Evolutionary conservation across 2,113 vertebrate species (phyloP).

Genomic region (Callorhinus ursinus): DNA sequence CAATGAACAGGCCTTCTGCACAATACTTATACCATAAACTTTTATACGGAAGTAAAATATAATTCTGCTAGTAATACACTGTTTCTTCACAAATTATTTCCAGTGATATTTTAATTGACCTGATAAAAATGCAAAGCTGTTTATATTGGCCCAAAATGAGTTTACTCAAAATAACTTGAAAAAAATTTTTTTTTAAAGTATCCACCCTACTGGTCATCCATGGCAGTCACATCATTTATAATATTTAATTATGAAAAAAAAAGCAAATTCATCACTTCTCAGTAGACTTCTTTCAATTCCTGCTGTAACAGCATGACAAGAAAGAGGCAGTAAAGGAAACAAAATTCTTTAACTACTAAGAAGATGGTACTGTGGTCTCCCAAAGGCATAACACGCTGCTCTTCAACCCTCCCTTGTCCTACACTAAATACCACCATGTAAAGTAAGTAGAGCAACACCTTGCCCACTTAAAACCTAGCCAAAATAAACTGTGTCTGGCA

Average conservation of each 20-base stretch:
- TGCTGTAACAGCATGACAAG: not conserved
- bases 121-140: not conserved
- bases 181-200: not conserved
- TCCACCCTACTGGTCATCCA: not conserved
- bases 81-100: not conserved
- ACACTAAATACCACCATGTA: not conserved
- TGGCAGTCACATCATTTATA: not conserved
- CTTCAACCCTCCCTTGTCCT: not conserved
- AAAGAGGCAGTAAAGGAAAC: not conserved
- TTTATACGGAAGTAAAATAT: not conserved
- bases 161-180: constrained; percentile 9
- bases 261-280: not conserved
- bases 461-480: not conserved
- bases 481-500: not conserved
- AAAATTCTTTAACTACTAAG: not conserved
- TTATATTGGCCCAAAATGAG: not conserved
- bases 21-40: not conserved
- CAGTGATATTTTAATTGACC: not conserved
- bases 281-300: not conserved
- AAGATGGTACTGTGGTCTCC: not conserved
- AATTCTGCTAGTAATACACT: not conserved
- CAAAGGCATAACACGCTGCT: not conserved
- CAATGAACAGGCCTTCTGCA: not conserved
- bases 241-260: constrained; percentile 47
- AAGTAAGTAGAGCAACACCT: not conserved